phyloP scores from a whole-genome alignment of 2,888 invertebrate genomes.

The Crossocerus cetratus region DNA sequence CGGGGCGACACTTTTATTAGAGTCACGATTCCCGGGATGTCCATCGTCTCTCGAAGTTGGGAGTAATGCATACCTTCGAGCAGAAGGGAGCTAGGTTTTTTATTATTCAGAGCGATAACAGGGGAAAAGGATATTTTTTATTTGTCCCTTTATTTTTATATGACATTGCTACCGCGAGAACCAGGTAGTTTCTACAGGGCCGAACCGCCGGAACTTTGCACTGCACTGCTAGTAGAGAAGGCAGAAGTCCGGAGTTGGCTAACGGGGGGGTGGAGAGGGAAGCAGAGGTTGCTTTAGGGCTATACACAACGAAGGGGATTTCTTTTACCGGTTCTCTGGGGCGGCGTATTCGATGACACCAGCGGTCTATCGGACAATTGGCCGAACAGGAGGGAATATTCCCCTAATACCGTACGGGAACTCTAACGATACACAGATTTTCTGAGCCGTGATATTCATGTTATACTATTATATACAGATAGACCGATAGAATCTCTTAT shows the following conservation, averaged over 20 bases:
- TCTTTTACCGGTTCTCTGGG: not conserved
- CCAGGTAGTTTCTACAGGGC: conserved; percentile 22
- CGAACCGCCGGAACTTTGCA: too few species aligned
- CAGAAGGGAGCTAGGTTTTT: conserved; percentile 58
- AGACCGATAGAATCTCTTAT: conserved; percentile 68
- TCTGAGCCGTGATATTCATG: conserved; percentile 53
- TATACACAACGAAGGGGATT: not conserved
- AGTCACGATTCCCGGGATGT: too few species aligned
- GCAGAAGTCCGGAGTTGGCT: not conserved
- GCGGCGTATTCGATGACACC: not conserved
- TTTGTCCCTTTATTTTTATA: conserved; percentile 74
- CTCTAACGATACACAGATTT: conserved; percentile 41
- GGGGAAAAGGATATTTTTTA: conserved; percentile 69
- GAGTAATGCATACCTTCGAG: conserved; percentile 16
- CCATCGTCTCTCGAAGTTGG: not conserved
- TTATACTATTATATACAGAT: conserved; percentile 58
- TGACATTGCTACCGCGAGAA: conserved; percentile 46
- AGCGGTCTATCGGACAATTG: conserved; percentile 3
- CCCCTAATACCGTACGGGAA: conserved; percentile 14
- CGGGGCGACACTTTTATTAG: too few species aligned
- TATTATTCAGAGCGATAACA: conserved; percentile 56
- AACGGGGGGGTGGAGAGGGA: not conserved
- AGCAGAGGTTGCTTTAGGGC: not conserved
- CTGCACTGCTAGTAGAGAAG: not conserved
- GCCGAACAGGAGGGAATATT: conserved; percentile 12